Evolutionary conservation across 1,140 invertebrate genomes (phyloP), one percentile per base, ranked within the genome.

Genomic region (Drosophila suzukii): DNA sequence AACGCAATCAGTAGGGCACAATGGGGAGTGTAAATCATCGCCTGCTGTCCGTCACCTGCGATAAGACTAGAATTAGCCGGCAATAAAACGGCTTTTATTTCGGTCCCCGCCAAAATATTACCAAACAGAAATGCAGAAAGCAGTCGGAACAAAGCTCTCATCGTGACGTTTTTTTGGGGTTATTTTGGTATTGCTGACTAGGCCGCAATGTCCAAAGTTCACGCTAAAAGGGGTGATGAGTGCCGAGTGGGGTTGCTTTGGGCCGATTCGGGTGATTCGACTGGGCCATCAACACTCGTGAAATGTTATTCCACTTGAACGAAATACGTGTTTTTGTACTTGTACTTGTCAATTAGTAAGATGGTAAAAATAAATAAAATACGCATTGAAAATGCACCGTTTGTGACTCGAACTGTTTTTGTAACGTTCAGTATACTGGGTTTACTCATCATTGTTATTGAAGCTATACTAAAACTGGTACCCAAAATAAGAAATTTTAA

Each of bases 341-440:
- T 47, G 53, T 17, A 12, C 30, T 57, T 60, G 55, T 39, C 49
- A 77, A 88, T 88, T 88, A 88, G 83, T 88, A 88, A 89, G 62
- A 51, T 44, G 53, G 60, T 66, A 67, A 54, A 86, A 86, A 88
- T 86, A 86, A 59, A 68, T 36, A 24, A 30, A 66, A 55, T 47
- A 70, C 74, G 47, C 72, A 66, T 46, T 65, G 34, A 34, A 50
- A 54, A 41, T 10, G 20, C 10, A 34, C 13, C 6, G 4, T 6
- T 44, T 27, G 41, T 59, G 53, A 58, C 13, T 43, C 15, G 15
- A 39, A 20, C 10, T 41, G 7, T 51, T 34, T 51, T 17, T 11
- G 44, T 24, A 24, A 13, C 17, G 6, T 24, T 46, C 4, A 20
- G 1, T 8, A 12, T 30, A 30, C 6, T 5, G 47, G 7, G 13